Evolutionary conservation across 2,797 vertebrate genomes (phyloP).

Genomic region (Rachycentron canadum): DNA sequence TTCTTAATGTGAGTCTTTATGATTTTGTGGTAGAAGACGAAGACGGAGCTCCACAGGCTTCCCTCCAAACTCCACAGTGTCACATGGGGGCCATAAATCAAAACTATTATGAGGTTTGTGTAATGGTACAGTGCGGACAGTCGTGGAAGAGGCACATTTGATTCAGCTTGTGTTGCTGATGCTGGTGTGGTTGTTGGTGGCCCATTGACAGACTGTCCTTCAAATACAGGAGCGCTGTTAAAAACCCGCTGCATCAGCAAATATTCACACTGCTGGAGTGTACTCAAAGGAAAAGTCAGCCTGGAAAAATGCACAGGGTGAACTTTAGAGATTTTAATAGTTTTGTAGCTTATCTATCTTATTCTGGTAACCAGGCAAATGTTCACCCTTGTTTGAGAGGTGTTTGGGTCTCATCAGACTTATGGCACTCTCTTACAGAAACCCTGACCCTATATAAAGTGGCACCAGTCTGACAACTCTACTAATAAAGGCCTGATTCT

Average conservation of each 20-base stretch:
- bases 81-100: conserved; percentile 81
- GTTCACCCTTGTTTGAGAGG: neutral
- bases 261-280: conserved; percentile 31
- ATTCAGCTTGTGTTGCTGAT: conserved; percentile 59
- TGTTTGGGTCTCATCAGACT: no score
- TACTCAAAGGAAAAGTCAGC: conserved; percentile 35
- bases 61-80: conserved; percentile 71
- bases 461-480: no score
- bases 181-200: conserved; percentile 70
- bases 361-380: neutral
- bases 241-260: conserved; percentile 61
- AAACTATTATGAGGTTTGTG: conserved; percentile 78
- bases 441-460: no score
- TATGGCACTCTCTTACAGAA: no score
- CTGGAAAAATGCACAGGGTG: neutral
- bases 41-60: conserved; percentile 57
- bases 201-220: conserved; percentile 66
- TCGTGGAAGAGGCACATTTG: conserved; percentile 53
- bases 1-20: conserved; percentile 61
- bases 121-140: conserved; percentile 62
- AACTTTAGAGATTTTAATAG: neutral
- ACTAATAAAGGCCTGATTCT: no score
- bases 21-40: conserved; percentile 60
- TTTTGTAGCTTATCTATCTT: neutral
- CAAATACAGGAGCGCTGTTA: conserved; percentile 30